A percentile compares a stretch with the other conserved stretches of the same genome.
These are phyloP conservation scores for Drosophila macrospina DNA, from an alignment of 2,888 invertebrate species.

Conservation along the genomic window DNA sequence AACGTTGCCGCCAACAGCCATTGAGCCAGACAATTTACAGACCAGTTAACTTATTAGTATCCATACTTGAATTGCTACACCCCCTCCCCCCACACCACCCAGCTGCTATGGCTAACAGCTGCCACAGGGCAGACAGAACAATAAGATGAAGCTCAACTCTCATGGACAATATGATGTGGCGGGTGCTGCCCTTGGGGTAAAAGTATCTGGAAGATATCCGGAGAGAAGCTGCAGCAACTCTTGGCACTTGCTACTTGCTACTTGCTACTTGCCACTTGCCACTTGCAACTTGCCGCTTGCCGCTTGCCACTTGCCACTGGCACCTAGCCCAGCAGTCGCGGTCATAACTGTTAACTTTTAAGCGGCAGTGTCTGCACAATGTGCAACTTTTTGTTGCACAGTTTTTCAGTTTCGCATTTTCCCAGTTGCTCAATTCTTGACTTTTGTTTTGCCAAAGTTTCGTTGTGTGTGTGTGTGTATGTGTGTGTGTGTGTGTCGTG, in stretches of 20 bases:
- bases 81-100: neutral
- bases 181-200: conserved; percentile 5
- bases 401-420: conserved; percentile 5
- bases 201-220: conserved; percentile 6
- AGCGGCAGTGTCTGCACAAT: conserved; percentile 45
- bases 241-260: conserved; percentile 11
- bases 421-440: conserved; percentile 17
- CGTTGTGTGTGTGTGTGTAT: conserved; percentile 2
- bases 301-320: conserved; percentile 23
- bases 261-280: conserved; percentile 17
- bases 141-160: conserved; percentile 4
- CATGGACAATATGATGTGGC: conserved; percentile 30
- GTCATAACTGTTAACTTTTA: conserved; percentile 69
- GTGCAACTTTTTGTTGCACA: conserved; percentile 45
- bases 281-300: conserved; percentile 19
- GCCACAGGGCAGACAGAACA: conserved; percentile 9
- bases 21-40: conserved; percentile 62
- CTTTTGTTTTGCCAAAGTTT: conserved; percentile 38
- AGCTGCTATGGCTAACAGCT: neutral
- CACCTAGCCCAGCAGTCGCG: conserved; percentile 33
- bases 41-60: conserved; percentile 69
- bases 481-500: conserved; percentile 1
- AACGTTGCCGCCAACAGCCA: conserved; percentile 21
- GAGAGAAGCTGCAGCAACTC: conserved; percentile 8
- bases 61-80: conserved; percentile 31